phyloP scores from a whole-genome alignment of 1,140 invertebrate species.

The Solenopsis fugax region DNA sequence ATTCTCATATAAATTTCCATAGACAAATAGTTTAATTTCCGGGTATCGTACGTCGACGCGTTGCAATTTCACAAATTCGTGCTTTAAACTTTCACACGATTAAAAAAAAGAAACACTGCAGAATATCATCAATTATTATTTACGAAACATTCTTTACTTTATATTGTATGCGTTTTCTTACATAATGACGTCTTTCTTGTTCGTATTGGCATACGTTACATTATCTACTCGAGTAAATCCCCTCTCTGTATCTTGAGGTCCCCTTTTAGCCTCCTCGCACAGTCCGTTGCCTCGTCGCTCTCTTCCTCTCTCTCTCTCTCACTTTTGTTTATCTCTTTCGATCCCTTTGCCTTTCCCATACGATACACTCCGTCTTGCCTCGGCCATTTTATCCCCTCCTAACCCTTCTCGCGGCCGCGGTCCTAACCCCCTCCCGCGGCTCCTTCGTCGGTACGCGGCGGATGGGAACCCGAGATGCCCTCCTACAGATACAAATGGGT shows the following conservation, averaged over 20 bases:
- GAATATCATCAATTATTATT: background rate
- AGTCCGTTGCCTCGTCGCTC: constrained; percentile 27
- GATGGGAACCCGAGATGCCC: constrained; percentile 85
- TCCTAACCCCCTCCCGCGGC: constrained; percentile 25
- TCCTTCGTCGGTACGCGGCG: constrained; percentile 69
- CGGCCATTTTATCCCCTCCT: constrained; percentile 15
- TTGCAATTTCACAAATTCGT: background rate
- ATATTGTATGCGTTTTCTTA: background rate
- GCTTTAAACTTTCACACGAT: background rate
- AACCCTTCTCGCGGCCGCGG: background rate
- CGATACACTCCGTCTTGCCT: constrained; percentile 47
- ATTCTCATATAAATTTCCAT: background rate
- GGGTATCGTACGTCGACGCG: background rate
- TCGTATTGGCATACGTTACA: constrained; percentile 37
- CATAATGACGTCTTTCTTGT: constrained; percentile 44
- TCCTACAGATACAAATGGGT: constrained; percentile 85
- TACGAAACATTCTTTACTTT: background rate
- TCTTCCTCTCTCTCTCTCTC: background rate
- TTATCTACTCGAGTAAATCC: constrained; percentile 31
- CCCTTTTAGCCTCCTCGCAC: constrained; percentile 33
- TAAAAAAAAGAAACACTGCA: background rate
- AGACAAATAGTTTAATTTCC: background rate
- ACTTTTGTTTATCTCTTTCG: constrained; percentile 37
- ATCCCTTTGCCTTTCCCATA: constrained; percentile 40
- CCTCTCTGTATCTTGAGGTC: constrained; percentile 1